Conservation (phyloP, 2,797 vertebrate species). For the Girardinus metallicus region DNA sequence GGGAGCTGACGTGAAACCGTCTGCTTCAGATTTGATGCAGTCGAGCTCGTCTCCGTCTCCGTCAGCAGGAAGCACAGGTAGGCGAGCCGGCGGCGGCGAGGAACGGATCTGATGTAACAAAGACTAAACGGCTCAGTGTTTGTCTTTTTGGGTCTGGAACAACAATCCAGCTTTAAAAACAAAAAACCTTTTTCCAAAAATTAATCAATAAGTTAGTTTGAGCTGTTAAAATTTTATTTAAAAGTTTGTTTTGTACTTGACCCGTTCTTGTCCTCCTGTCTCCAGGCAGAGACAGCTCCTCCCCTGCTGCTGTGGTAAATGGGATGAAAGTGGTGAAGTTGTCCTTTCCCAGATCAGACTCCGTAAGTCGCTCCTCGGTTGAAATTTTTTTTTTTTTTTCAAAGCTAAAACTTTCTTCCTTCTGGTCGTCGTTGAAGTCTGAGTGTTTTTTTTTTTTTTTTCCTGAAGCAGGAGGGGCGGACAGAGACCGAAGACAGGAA, state of each 20-base stretch:
- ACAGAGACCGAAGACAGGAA: conserved; percentile 45
- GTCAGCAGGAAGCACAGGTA: conserved; percentile 47
- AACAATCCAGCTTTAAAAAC: neutral
- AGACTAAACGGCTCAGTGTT: neutral
- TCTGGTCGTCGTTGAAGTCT: neutral
- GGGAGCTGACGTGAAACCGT: conserved; percentile 56
- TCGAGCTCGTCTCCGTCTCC: conserved; percentile 33
- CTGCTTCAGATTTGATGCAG: conserved; percentile 31
- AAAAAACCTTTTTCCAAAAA: too few relatives aligned
- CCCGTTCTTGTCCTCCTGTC: neutral
- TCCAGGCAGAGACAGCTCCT: conserved; percentile 49
- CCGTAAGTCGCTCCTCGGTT: conserved; percentile 41
- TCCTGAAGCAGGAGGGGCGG: neutral
- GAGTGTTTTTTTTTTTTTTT: neutral
- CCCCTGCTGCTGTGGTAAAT: conserved; percentile 41
- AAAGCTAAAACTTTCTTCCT: too few relatives aligned
- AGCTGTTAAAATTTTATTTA: neutral
- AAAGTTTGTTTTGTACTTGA: neutral
- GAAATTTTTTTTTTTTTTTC: neutral
- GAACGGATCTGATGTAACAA: neutral
- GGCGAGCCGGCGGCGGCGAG: neutral
- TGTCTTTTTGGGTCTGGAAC: too few relatives aligned
- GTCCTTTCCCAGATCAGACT: conserved; percentile 19
- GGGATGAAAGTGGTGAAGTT: conserved; percentile 59
- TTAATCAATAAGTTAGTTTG: neutral